Percentiles rank a stretch among this genome's conserved stretches.
Evolutionary conservation across 2,113 vertebrate species (phyloP).

Genomic region (Solea senegalensis): DNA sequence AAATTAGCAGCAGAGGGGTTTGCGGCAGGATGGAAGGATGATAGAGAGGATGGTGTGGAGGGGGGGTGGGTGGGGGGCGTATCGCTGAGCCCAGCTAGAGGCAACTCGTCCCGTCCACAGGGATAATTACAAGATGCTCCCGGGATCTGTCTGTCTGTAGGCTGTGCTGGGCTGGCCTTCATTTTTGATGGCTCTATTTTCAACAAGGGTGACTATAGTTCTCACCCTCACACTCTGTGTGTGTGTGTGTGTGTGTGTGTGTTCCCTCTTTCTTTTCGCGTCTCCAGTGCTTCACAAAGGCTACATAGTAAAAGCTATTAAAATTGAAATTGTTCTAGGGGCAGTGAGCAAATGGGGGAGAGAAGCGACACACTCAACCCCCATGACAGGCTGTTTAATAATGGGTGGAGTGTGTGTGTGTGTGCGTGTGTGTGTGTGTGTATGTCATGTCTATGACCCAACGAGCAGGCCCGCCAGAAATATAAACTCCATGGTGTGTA

Average conservation of each 20-base stretch:
- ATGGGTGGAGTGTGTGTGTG: conserved; percentile 74
- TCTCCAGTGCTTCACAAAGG: conserved; percentile 87
- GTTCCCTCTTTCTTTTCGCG: conserved; percentile 58
- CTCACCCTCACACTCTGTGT: conserved; percentile 24
- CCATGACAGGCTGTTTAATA: conserved; percentile 94
- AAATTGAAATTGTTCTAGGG: conserved; percentile 99
- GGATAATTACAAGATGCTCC: conserved; percentile 99
- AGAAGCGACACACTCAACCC: conserved; percentile 82
- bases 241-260: conserved; percentile 31
- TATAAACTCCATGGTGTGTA: conserved; percentile 14
- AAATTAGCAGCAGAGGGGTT: conserved; percentile 97
- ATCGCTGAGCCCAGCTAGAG: conserved; percentile 92
- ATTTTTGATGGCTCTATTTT: conserved; percentile 99
- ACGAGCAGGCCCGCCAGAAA: conserved; percentile 28
- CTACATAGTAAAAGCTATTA: conserved; percentile 99
- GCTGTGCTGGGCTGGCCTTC: conserved; percentile 68
- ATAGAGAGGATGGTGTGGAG: conserved; percentile 87
- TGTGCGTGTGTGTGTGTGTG: conserved; percentile 58
- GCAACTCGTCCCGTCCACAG: conserved; percentile 94
- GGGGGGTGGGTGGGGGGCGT: conserved; percentile 42
- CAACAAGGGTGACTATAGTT: conserved; percentile 79
- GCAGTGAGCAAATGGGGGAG: conserved; percentile 86
- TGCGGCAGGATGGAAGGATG: conserved; percentile 90
- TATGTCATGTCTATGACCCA: conserved; percentile 30
- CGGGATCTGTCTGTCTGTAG: conserved; percentile 90